A percentile compares a stretch with the other conserved stretches of the same genome.
Conservation (phyloP, 2,888 invertebrate species). For the Temnothorax ravouxi region DNA sequence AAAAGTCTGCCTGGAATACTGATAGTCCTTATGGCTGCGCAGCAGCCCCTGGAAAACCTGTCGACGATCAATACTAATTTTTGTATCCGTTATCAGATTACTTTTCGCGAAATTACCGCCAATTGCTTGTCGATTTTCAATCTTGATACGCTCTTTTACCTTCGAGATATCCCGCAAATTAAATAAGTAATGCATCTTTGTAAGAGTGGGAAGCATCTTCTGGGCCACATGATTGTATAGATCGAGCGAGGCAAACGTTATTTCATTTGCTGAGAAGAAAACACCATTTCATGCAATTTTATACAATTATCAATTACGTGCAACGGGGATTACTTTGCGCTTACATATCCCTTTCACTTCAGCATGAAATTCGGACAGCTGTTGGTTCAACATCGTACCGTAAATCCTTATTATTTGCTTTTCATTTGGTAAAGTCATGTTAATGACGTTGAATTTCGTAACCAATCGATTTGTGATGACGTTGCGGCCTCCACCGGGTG, state of each 20-base stretch:
- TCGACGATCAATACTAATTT: conserved; percentile 42
- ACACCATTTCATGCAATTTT: not conserved
- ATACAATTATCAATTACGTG: not conserved
- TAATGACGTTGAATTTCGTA: conserved; percentile 92
- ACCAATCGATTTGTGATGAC: conserved; percentile 92
- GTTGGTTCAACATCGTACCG: conserved; percentile 94
- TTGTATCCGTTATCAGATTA: not conserved
- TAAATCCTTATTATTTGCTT: conserved; percentile 93
- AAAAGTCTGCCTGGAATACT: conserved; percentile 91
- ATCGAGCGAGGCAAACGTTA: conserved; percentile 92
- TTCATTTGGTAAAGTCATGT: conserved; percentile 94
- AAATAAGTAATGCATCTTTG: conserved; percentile 96
- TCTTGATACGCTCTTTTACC: conserved; percentile 85
- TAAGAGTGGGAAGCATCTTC: conserved; percentile 94
- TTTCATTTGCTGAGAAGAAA: conserved; percentile 87
- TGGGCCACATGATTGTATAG: conserved; percentile 91
- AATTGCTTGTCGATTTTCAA: not conserved
- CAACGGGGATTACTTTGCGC: not conserved
- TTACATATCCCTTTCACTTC: conserved; percentile 92
- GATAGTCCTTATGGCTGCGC: conserved; percentile 92
- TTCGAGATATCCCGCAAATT: conserved; percentile 96
- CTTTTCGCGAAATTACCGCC: conserved; percentile 8
- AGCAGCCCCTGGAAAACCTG: conserved; percentile 92
- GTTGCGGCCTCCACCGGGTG: conserved; percentile 95
- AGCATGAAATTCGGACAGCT: conserved; percentile 92